These are phyloP conservation scores for Riptortus pedestris DNA, from an alignment of 1,140 invertebrate species.

Conservation along the genomic window DNA sequence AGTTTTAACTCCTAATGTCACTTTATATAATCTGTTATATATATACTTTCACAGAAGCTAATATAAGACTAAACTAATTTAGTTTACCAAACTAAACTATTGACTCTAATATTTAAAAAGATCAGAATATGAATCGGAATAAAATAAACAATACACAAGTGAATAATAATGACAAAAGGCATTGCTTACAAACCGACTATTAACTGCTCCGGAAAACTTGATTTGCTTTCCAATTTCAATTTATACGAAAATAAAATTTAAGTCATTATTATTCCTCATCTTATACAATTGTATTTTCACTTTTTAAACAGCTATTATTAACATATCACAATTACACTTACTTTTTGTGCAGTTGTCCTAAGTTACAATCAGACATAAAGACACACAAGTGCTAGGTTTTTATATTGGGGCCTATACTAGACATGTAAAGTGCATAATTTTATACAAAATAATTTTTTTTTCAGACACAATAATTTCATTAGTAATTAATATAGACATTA, in stretches of 20 bases:
- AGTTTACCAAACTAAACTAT: not conserved
- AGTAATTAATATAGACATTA: no score
- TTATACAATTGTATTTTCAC: not conserved
- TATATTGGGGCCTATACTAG: not conserved
- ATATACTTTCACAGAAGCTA: not conserved
- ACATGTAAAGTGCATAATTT: not conserved
- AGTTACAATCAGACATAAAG: not conserved
- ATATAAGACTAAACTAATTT: not conserved
- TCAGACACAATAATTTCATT: no score
- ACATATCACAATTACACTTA: conserved; percentile 11
- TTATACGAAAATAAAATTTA: conserved; percentile 9
- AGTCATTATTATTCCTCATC: conserved; percentile 2
- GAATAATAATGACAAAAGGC: conserved; percentile 7
- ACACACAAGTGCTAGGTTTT: conserved; percentile 3
- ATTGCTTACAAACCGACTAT: not conserved
- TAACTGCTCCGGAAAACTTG: not conserved
- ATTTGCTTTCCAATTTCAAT: not conserved
- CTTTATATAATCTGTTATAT: not conserved
- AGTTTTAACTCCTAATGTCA: not conserved
- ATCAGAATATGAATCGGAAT: not conserved
- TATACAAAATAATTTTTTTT: not conserved
- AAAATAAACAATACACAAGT: not conserved
- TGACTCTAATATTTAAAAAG: not conserved
- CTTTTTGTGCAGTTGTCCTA: conserved; percentile 15
- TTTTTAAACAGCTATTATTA: no score